Evolutionary conservation across 2,797 vertebrate species (phyloP), one percentile per base, ranked within the genome.

Genomic region (Xyrichtys novacula): DNA sequence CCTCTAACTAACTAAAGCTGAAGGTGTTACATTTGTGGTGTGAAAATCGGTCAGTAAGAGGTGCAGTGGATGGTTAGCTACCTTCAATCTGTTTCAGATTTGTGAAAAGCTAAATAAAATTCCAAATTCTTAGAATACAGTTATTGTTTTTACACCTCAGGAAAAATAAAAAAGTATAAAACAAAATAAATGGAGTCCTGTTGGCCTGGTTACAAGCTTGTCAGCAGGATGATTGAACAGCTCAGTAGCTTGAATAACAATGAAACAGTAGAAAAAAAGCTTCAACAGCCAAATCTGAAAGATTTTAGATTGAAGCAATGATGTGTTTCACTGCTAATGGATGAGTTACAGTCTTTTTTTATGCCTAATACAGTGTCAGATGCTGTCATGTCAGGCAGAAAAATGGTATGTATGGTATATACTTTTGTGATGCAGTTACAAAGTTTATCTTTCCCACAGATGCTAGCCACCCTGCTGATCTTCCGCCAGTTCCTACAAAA

Each of bases 401-500:
- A 5, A 26, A 15, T 11, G 32, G 28, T 4, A 28, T 67, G 49
- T 43, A 4, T 38, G 40, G 34, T 5, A 10, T 31, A 2, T 31
- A 2, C 11, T 26, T 34, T 32, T 25, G 26, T 47, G 32, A 55
- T 10, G 26, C 19, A 31, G 14, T 53, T 22, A 70, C 58, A 57
- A 25, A 49, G 49, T 9, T 56, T 38, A 4, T 60, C 25, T 22
- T 62, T 1, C 79, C 22, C 6, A 23, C 88, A 98, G 97, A 98
- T 96, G 96, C 80, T 98, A 64, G 97, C 97, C 65, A 97, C 96
- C 2, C 93, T 98, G 42, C 94, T 98, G 84, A 95, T 98, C 87
- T 97, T 97, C 38, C 96, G 96, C 11, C 97, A 98, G 91, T 94
- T 98, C 83, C 91, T 98, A 9, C 96, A 97, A 93, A 97, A 97